Base-by-base conservation (phyloP, 53 echinoderm and acorn worm genomes). In the Astropecten irregularis region DNA sequence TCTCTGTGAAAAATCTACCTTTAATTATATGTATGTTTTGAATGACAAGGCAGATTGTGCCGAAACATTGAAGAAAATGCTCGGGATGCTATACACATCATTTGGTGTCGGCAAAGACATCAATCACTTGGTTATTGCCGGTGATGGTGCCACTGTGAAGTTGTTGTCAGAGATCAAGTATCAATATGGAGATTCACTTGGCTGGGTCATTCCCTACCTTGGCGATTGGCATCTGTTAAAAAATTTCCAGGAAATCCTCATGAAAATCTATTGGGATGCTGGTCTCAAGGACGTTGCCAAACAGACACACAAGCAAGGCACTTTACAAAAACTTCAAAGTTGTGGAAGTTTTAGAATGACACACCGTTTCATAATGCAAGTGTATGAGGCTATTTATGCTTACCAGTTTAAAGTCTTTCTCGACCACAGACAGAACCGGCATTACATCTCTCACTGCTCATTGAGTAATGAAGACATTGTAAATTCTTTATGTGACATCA, bases 191-290 rank as follows among this genome's bases (percentile, higher is more conserved):
- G 65, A 71, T 6, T 56, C 64, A 1, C 77, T 89, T 29, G 89
- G 86, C 2, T 92, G 89, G 89, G 55, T 89, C 1, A 85, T 93
- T 14, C 87, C 87, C 9, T 93, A 81, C 28, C 30, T 87, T 34
- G 93, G 93, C 15, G 93, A 93, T 29, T 93, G 93, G 89, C 93
- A 93, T 46, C 62, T 87, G 6, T 49, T 93, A 5, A 93, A 93
- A 35, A 84, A 89, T 61, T 89, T 47, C 38, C 93, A 93, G 40
- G 86, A 84, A 28, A 79, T 85, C 36, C 27, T 85, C 27, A 90
- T 84, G 59, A 84, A 89, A 50, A 74, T 92, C 16, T 89, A 73
- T 48, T 72, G 84, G 59, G 89, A 92, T 86, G 74, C 86, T 36
- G 84, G 90, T 4, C 48, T 84, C 10, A 89, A 84, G 36, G 90